Base-by-base conservation (phyloP, 2,888 invertebrate species). In the Villa cingulata region DNA sequence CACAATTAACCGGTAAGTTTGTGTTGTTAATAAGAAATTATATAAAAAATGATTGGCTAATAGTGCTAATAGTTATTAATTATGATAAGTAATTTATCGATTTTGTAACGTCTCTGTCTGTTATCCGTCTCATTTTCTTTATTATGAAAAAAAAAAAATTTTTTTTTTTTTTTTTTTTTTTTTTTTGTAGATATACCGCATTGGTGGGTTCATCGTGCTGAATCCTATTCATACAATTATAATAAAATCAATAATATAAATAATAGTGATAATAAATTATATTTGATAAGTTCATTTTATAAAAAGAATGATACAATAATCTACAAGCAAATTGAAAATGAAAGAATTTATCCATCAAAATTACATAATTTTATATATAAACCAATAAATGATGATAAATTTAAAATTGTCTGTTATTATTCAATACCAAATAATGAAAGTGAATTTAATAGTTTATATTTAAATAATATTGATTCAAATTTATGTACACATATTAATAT, bases 401-500 rank as follows among this genome's bases (percentile, higher is more conserved):
- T 46, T 20, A 46, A 46, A 46, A 36, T 79, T 46, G 76, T 83
- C 14, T 87, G 86, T 60, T 87, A 87, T 66, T 86, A 84, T 65
- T 74, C 75, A 53, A 71, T 77, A 51, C 77, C 80, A 49, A 23
- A 61, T 56, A 47, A 56, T 53, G 58, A 60, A 55, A 15, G 49
- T 6, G 43, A 57, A 17, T 53, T 52, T 23, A 51, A 56, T 41
- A 46, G 55, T 51, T 66, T 83, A 46, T 61, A 67, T 58, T 77
- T 82, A 7, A 60, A 67, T 34, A 68, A 73, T 56, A 74, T 89
- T 29, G 78, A 85, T 60, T 77, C 86, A 20, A 65, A 75, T 57
- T 70, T 90, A 48, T 91, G 90, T 63, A 86, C 88, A 2, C 90
- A 90, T 66, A 77, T 90, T 51, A 86, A 86, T 63, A 70, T 87